Conservation (phyloP, 2,797 vertebrate genomes). For the Melanogrammus aeglefinus region DNA sequence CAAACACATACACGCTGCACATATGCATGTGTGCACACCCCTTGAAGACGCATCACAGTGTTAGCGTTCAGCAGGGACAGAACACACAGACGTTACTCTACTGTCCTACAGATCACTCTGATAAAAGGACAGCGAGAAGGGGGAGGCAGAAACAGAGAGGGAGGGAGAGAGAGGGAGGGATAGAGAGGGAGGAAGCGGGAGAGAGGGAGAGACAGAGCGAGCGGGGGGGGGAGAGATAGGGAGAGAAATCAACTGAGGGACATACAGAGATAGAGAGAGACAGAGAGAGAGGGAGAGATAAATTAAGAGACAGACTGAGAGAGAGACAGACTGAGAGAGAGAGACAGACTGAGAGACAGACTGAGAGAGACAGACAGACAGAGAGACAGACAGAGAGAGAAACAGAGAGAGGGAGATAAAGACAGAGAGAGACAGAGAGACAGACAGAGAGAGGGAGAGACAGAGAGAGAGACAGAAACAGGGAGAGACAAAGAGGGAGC, state of each 20-base stretch:
- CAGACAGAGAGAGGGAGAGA: not conserved
- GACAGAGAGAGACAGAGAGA: not conserved
- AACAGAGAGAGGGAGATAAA: not conserved
- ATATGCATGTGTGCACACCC: not conserved
- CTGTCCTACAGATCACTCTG: not conserved
- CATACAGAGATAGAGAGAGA: conserved; percentile 3
- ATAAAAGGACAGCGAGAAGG: conserved; percentile 42
- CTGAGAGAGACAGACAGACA: too few species aligned
- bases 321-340: conserved; percentile 45
- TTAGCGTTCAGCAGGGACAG: not conserved
- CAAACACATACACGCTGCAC: not conserved
- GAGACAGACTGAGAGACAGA: not conserved
- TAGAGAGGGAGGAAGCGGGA: conserved; percentile 32
- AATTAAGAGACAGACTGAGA: conserved; percentile 9
- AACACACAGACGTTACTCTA: not conserved
- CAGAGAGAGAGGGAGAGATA: conserved; percentile 21
- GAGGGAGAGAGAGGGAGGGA: conserved; percentile 44
- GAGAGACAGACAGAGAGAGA: conserved; percentile 17
- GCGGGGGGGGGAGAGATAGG: too few species aligned
- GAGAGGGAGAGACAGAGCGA: conserved; percentile 13
- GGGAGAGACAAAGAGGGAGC: conserved; percentile 47
- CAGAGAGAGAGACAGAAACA: conserved; percentile 21
- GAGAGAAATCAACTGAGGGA: not conserved
- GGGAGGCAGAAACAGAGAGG: conserved; percentile 37
- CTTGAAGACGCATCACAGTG: too few species aligned